Conservation (phyloP, 2,888 invertebrate genomes). For the Criorhina ranunculi region DNA sequence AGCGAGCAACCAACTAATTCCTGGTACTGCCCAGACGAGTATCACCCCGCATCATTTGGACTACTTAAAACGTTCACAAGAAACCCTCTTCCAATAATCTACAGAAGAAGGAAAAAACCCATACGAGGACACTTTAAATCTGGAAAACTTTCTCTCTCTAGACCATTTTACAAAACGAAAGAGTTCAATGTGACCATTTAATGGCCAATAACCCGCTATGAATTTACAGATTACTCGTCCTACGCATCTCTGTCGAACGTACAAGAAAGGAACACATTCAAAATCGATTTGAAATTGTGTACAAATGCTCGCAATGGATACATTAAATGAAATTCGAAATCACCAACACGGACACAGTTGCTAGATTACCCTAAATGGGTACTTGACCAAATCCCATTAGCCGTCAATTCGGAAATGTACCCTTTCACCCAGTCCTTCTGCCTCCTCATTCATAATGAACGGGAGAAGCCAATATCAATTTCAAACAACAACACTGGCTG, state of each 20-base stretch:
- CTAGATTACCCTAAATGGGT: slow-evolving; percentile 64
- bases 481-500: slow-evolving; percentile 60
- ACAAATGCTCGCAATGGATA: slow-evolving; percentile 58
- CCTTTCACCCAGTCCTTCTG: slow-evolving; percentile 11
- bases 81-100: too few relatives aligned
- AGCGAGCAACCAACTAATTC: too few relatives aligned
- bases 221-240: slow-evolving; percentile 22
- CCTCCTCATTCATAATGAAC: slow-evolving; percentile 64
- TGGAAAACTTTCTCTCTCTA: neutral
- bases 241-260: neutral
- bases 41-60: too few relatives aligned
- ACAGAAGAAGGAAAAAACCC: neutral
- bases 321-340: slow-evolving; percentile 53
- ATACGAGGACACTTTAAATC: neutral
- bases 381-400: slow-evolving; percentile 74
- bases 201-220: slow-evolving; percentile 47
- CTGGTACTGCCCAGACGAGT: too few relatives aligned
- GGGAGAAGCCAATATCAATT: slow-evolving; percentile 65
- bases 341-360: slow-evolving; percentile 66
- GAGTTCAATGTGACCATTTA: slow-evolving; percentile 44
- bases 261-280: slow-evolving; percentile 2
- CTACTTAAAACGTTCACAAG: too few relatives aligned
- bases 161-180: neutral
- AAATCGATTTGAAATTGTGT: slow-evolving; percentile 66
- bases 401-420: slow-evolving; percentile 45